Percentiles rank a stretch among this genome's conserved stretches.
phyloP scores from a whole-genome alignment of 2,797 vertebrate genomes.

The Borostomias antarcticus region DNA sequence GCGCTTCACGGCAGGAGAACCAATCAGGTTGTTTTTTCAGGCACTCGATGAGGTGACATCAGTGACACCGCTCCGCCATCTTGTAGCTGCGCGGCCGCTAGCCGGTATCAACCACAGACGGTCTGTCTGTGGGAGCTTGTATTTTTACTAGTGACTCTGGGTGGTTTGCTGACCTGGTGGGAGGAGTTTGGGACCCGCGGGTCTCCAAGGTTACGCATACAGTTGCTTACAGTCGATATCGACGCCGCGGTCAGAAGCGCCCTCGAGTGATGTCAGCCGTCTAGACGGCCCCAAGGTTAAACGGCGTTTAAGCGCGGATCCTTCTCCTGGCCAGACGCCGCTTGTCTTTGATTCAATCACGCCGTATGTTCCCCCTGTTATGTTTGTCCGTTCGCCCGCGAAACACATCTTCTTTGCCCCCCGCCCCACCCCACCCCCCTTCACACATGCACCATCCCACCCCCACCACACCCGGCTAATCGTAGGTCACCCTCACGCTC shows the following conservation, averaged over 20 bases:
- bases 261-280: constrained; percentile 63
- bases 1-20: constrained; percentile 42
- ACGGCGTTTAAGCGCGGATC: constrained; percentile 65
- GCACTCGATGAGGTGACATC: constrained; percentile 55
- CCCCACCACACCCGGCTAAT: constrained; percentile 42
- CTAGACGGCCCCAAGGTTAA: constrained; percentile 71
- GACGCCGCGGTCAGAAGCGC: constrained; percentile 72
- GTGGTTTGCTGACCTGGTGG: constrained; percentile 62
- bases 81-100: constrained; percentile 19
- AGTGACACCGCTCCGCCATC: constrained; percentile 39
- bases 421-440: constrained; percentile 1
- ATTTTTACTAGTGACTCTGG: constrained; percentile 57
- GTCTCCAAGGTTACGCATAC: constrained; percentile 67
- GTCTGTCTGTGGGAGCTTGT: constrained; percentile 66
- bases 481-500: constrained; percentile 74
- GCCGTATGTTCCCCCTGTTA: constrained; percentile 60
- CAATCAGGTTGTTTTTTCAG: constrained; percentile 59
- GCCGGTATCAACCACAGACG: constrained; percentile 58
- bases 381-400: constrained; percentile 56
- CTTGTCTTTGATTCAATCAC: constrained; percentile 69
- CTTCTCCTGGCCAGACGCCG: constrained; percentile 60
- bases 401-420: constrained; percentile 59
- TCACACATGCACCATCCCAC: neutral
- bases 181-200: neutral
- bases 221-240: constrained; percentile 65